A percentile compares a stretch with the other conserved stretches of the same genome.
Evolutionary conservation across 2,113 vertebrate species (phyloP).

Genomic region (Dipodomys spectabilis): DNA sequence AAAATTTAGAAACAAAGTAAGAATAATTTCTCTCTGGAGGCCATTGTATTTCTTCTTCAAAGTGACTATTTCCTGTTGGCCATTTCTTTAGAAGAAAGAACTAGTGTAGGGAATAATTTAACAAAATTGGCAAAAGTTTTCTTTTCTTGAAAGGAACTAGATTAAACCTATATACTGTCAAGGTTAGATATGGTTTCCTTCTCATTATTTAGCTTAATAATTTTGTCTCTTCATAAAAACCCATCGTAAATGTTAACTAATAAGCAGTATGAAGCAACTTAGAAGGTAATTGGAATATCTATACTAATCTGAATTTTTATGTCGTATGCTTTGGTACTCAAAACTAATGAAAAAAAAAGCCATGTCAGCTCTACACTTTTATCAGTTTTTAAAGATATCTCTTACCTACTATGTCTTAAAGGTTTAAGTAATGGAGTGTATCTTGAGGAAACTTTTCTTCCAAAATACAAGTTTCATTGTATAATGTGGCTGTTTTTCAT

Average conservation of each 20-base stretch:
- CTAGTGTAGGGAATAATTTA: not conserved
- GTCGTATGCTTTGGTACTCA: not conserved
- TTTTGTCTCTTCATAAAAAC: not conserved
- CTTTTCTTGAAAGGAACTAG: not conserved
- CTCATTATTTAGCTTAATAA: not conserved
- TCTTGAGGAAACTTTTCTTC: not conserved
- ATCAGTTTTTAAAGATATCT: not conserved
- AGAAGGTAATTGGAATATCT: not conserved
- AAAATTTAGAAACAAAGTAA: not conserved
- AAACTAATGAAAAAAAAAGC: not conserved
- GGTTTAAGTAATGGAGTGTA: not conserved
- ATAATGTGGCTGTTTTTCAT: not conserved
- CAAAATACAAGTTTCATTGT: not conserved
- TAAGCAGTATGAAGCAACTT: not conserved
- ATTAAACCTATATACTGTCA: not conserved
- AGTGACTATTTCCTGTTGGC: not conserved
- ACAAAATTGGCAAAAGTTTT: not conserved
- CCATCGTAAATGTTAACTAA: not conserved
- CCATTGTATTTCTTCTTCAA: not conserved
- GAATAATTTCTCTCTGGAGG: not conserved
- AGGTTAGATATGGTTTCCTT: not conserved
- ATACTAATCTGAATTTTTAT: not conserved
- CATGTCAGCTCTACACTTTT: not conserved
- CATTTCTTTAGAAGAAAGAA: not conserved
- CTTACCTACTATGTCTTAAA: not conserved